Evolutionary conservation across 2,113 vertebrate species (phyloP).

Genomic region (Ailurus styani): DNA sequence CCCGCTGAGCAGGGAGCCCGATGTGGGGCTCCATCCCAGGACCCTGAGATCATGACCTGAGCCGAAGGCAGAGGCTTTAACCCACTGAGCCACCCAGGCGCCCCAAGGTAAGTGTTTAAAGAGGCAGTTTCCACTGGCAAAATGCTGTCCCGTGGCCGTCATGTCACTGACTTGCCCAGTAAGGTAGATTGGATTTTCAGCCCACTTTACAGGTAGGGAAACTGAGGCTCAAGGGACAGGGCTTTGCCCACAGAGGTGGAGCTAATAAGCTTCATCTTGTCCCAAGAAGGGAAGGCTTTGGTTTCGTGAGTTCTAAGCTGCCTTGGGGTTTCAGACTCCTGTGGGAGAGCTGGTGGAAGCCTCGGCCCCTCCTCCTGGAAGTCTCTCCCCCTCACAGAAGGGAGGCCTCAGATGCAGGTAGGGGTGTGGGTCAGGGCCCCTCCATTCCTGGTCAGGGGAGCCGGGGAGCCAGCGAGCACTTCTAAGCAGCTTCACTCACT

Average conservation of each 20-base stretch:
- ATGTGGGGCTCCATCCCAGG: too few species aligned
- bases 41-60: too few species aligned
- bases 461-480: not conserved
- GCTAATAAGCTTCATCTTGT: not conserved
- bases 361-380: not conserved
- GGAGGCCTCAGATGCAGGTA: not conserved
- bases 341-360: not conserved
- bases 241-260: not conserved
- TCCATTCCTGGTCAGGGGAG: not conserved
- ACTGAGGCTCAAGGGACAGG: not conserved
- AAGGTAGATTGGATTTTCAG: not conserved
- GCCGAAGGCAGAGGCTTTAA: too few species aligned
- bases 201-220: not conserved
- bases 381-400: not conserved
- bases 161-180: not conserved
- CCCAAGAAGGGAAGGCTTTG: not conserved
- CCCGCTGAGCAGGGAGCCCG: too few species aligned
- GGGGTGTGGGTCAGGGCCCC: not conserved
- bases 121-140: not conserved
- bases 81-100: not conserved
- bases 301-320: not conserved
- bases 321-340: not conserved
- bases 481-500: not conserved
- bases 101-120: not conserved
- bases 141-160: not conserved